Conservation (phyloP, 2,113 vertebrate genomes). For the Zosterops borbonicus region DNA sequence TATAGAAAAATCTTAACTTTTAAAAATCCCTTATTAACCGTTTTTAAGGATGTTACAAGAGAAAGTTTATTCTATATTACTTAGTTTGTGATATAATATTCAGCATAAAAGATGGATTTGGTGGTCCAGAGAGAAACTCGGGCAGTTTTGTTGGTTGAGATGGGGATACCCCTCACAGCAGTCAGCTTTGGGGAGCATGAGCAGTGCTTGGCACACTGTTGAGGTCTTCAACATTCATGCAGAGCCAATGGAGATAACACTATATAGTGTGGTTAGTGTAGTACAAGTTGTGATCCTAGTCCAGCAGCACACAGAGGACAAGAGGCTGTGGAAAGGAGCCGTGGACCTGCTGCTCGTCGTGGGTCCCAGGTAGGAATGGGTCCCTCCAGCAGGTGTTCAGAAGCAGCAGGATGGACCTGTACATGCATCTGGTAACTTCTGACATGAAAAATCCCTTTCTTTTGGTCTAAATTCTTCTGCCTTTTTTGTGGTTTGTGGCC, state of each 20-base stretch:
- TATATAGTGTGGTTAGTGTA: rapidly evolving
- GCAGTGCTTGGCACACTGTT: rapidly evolving
- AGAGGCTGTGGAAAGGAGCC: not conserved
- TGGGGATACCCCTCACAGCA: not conserved
- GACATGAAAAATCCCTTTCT: not conserved
- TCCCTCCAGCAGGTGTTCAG: not conserved
- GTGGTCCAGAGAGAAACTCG: not conserved
- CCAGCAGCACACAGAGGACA: not conserved
- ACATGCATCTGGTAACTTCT: not conserved
- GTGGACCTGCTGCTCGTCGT: not conserved
- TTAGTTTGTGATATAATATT: not conserved
- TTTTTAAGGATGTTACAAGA: not conserved
- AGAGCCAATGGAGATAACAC: rapidly evolving
- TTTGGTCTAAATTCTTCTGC: not conserved
- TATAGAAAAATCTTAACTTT: not conserved
- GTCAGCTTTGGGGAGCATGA: not conserved
- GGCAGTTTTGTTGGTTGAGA: not conserved
- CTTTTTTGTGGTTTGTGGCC: not conserved
- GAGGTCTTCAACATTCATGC: not conserved
- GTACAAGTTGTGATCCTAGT: not conserved
- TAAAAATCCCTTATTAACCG: not conserved
- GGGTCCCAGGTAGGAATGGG: not conserved
- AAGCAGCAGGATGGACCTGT: not conserved
- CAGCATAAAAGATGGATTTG: not conserved
- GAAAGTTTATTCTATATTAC: not conserved